Evolutionary conservation across 2,797 vertebrate species (phyloP).

Genomic region (Tolypeutes matacus): DNA sequence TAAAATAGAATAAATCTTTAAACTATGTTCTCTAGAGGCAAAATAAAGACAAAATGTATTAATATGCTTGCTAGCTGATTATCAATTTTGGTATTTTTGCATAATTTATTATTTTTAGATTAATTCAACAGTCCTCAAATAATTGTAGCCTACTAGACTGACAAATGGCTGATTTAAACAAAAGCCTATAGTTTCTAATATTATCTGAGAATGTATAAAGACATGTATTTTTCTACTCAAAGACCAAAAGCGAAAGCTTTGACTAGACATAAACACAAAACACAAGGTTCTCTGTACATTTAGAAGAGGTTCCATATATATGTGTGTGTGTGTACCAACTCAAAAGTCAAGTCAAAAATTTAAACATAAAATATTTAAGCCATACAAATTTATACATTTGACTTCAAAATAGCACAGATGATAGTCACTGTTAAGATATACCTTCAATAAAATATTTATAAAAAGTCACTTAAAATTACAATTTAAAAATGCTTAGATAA

Average conservation of each 20-base stretch:
- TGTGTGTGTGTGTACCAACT: not conserved
- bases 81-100: constrained; percentile 59
- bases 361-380: constrained; percentile 27
- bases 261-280: constrained; percentile 55
- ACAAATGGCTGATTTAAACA: constrained; percentile 67
- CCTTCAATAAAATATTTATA: constrained; percentile 41
- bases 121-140: constrained; percentile 63
- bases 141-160: constrained; percentile 43
- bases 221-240: constrained; percentile 40
- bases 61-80: constrained; percentile 63
- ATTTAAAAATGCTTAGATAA: constrained; percentile 54
- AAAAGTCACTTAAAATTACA: constrained; percentile 42
- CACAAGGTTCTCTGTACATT: not conserved
- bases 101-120: constrained; percentile 75
- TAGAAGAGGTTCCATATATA: not conserved
- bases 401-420: constrained; percentile 38
- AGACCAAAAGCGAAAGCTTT: constrained; percentile 25
- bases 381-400: constrained; percentile 17
- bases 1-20: constrained; percentile 73
- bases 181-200: constrained; percentile 53
- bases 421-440: not conserved
- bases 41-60: constrained; percentile 74
- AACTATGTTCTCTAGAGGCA: constrained; percentile 66
- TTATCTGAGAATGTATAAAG: constrained; percentile 53
- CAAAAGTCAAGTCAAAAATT: constrained; percentile 52